phyloP scores from a whole-genome alignment of 1,140 invertebrate genomes.

The Cydia amplana region DNA sequence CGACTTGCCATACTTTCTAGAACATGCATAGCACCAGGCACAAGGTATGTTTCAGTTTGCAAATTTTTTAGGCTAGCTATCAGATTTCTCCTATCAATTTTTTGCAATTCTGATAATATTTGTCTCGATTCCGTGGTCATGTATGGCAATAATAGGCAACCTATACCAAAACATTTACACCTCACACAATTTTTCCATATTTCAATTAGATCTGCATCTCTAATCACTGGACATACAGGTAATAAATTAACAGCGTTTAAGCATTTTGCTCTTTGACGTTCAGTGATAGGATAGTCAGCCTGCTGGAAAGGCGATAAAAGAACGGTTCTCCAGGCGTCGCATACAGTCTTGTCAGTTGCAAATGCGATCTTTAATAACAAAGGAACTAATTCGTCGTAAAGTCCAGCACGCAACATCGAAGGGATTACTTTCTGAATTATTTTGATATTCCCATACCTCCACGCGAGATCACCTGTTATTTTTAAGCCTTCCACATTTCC shows the following conservation, averaged over 20 bases:
- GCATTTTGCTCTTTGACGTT: slow-evolving; percentile 71
- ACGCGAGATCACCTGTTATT: slow-evolving; percentile 62
- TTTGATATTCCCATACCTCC: slow-evolving; percentile 60
- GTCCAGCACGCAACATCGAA: slow-evolving; percentile 56
- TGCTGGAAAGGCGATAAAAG: slow-evolving; percentile 72
- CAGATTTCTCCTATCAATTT: slow-evolving; percentile 70
- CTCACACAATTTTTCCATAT: slow-evolving; percentile 76
- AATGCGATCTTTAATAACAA: slow-evolving; percentile 62
- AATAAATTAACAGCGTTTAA: slow-evolving; percentile 72
- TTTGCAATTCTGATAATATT: slow-evolving; percentile 60
- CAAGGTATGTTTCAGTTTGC: slow-evolving; percentile 67
- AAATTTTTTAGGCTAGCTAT: slow-evolving; percentile 73
- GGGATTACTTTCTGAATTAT: slow-evolving; percentile 62
- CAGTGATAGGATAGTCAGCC: slow-evolving; percentile 73
- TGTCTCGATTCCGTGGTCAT: slow-evolving; percentile 62
- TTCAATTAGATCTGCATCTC: slow-evolving; percentile 70
- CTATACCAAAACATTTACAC: slow-evolving; percentile 68
- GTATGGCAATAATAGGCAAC: slow-evolving; percentile 71
- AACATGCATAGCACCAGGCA: slow-evolving; percentile 70
- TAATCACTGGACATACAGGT: slow-evolving; percentile 69
- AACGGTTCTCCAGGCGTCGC: slow-evolving; percentile 71
- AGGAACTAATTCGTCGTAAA: slow-evolving; percentile 69
- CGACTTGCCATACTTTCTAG: slow-evolving; percentile 59
- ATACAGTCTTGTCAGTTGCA: slow-evolving; percentile 60
- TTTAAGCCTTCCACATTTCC: slow-evolving; percentile 64